phyloP scores from a whole-genome alignment of 2,888 invertebrate species.

The Uloborus plumipes region DNA sequence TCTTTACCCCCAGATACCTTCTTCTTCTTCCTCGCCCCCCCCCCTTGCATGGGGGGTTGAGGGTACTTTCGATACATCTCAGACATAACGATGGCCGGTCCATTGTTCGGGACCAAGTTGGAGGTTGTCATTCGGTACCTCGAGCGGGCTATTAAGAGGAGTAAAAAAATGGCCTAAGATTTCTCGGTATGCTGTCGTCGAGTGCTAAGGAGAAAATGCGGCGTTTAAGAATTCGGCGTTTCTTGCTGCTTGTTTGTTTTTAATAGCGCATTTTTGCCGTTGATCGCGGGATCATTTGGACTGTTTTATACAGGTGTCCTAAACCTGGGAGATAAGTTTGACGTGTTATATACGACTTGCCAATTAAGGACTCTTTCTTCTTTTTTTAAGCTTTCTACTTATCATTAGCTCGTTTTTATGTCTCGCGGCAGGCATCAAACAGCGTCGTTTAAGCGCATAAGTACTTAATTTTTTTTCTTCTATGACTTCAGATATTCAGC shows the following conservation, averaged over 20 bases:
- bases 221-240: slow-evolving; percentile 4
- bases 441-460: neutral
- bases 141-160: slow-evolving; percentile 25
- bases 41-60: slow-evolving; percentile 1
- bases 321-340: neutral
- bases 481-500: too few relatives aligned
- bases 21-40: neutral
- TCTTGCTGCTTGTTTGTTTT: slow-evolving; percentile 27
- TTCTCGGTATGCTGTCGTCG: slow-evolving; percentile 23
- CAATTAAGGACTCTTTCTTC: slow-evolving; percentile 30
- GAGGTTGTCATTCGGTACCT: slow-evolving; percentile 50
- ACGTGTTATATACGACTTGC: neutral
- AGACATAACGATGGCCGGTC: slow-evolving; percentile 44
- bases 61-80: slow-evolving; percentile 55
- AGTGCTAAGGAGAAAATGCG: slow-evolving; percentile 38
- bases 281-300: neutral
- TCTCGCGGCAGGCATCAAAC: neutral
- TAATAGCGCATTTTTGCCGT: slow-evolving; percentile 21
- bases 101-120: slow-evolving; percentile 50
- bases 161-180: neutral
- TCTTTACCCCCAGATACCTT: slow-evolving; percentile 9
- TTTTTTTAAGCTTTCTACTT: neutral
- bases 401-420: slow-evolving; percentile 1
- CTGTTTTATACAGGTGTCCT: slow-evolving; percentile 31
- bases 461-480: too few relatives aligned